phyloP scores from a whole-genome alignment of 2,797 vertebrate genomes.

The Salarias fasciatus region DNA sequence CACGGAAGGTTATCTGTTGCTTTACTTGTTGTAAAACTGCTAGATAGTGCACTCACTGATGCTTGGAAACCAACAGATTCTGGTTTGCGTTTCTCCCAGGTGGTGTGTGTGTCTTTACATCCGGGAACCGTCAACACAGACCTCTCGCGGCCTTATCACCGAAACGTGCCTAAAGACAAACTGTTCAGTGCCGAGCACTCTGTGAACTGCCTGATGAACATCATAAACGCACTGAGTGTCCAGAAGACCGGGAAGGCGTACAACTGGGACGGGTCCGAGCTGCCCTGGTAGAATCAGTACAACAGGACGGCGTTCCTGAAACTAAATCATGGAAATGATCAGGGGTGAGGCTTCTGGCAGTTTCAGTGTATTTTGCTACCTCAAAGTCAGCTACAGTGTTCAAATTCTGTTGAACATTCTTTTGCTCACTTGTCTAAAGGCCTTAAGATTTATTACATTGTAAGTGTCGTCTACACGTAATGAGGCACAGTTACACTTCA shows the following conservation, averaged over 20 bases:
- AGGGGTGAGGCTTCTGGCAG: no score
- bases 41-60: no score
- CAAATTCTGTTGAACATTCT: not conserved
- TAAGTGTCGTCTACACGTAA: no score
- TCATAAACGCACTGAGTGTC: constrained; percentile 69
- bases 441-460: no score
- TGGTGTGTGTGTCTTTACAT: constrained; percentile 81
- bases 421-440: not conserved
- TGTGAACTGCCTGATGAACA: constrained; percentile 70
- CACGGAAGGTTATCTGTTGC: no score
- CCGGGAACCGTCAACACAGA: constrained; percentile 76
- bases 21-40: no score
- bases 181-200: constrained; percentile 75
- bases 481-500: no score
- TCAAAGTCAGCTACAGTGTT: constrained; percentile 7
- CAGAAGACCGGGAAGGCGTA: constrained; percentile 77
- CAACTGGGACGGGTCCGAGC: constrained; percentile 67
- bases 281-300: constrained; percentile 71
- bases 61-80: no score
- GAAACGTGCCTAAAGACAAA: constrained; percentile 73
- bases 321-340: not conserved
- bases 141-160: constrained; percentile 79
- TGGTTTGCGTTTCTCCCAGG: constrained; percentile 26
- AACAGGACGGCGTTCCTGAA: no score
- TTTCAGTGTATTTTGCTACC: constrained; percentile 7